phyloP scores from a whole-genome alignment of 2,113 vertebrate species.

The Dicerorhinus sumatrensis region DNA sequence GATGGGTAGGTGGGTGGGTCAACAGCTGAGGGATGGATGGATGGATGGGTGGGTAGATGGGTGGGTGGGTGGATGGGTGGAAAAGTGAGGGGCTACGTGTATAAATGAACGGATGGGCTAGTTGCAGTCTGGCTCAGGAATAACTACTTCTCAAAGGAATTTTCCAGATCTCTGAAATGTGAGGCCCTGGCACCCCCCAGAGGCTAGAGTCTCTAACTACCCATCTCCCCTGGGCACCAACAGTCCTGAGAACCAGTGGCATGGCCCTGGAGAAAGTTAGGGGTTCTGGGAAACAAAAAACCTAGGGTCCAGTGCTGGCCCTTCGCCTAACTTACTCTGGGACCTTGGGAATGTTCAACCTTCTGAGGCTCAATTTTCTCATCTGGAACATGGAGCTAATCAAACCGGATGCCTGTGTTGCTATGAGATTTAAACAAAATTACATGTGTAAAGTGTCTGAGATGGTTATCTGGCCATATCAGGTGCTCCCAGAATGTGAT shows the following conservation, averaged over 20 bases:
- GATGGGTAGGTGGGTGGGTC: not conserved
- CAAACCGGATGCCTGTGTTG: not conserved
- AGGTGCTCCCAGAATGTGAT: not conserved
- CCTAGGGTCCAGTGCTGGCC: not conserved
- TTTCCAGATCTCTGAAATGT: constrained; percentile 50
- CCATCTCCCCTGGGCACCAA: not conserved
- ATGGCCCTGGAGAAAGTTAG: not conserved
- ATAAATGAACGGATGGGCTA: not conserved
- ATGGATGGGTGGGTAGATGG: not conserved
- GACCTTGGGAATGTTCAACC: not conserved
- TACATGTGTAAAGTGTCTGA: not conserved
- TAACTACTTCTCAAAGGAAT: not conserved
- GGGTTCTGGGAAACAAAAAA: not conserved
- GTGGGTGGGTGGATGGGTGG: not conserved
- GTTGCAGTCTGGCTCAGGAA: not conserved
- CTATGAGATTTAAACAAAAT: not conserved
- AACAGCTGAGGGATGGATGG: too few species aligned
- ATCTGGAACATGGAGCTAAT: not conserved
- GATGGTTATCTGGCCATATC: not conserved
- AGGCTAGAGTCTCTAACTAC: constrained; percentile 67
- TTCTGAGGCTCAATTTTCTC: not conserved
- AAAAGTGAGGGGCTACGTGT: not conserved
- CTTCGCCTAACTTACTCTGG: not conserved
- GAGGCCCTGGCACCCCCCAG: constrained; percentile 69
- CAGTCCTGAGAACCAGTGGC: not conserved